phyloP scores from a whole-genome alignment of 2,113 vertebrate genomes.

The Brachionichthys hirsutus region DNA sequence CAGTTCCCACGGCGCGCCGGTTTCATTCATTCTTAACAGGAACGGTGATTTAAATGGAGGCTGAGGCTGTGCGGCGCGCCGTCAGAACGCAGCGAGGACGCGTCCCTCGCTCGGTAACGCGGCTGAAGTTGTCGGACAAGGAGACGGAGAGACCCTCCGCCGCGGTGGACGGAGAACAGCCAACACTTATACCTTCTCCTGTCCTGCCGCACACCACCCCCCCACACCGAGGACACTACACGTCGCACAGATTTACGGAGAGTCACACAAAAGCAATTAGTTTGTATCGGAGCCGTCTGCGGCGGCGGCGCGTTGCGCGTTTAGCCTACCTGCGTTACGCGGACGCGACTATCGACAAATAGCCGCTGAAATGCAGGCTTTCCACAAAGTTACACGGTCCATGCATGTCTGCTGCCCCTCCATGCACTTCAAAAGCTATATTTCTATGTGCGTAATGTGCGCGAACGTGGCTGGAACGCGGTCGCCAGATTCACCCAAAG shows the following conservation, averaged over 20 bases:
- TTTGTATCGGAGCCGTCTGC: conserved; percentile 68
- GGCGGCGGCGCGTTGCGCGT: conserved; percentile 54
- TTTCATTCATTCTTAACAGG: conserved; percentile 44
- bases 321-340: conserved; percentile 56
- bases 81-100: conserved; percentile 54
- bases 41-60: conserved; percentile 53
- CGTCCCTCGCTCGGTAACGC: conserved; percentile 50
- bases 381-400: conserved; percentile 42
- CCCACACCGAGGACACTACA: conserved; percentile 67
- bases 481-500: conserved; percentile 52
- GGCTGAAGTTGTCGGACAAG: conserved; percentile 68
- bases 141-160: conserved; percentile 32
- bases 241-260: conserved; percentile 66
- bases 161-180: conserved; percentile 51
- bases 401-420: conserved; percentile 13
- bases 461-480: conserved; percentile 56
- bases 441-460: conserved; percentile 54
- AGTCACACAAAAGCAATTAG: conserved; percentile 77
- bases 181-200: conserved; percentile 52
- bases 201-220: conserved; percentile 52
- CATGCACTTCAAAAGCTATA: conserved; percentile 15
- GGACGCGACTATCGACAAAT: conserved; percentile 58
- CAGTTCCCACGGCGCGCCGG: conserved; percentile 51
- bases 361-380: conserved; percentile 43
- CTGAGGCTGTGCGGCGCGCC: conserved; percentile 58